A percentile compares a stretch with the other conserved stretches of the same genome.
These are phyloP conservation scores for Nyleta sp. DNA, from an alignment of 2,888 invertebrate species.

Conservation along the genomic window DNA sequence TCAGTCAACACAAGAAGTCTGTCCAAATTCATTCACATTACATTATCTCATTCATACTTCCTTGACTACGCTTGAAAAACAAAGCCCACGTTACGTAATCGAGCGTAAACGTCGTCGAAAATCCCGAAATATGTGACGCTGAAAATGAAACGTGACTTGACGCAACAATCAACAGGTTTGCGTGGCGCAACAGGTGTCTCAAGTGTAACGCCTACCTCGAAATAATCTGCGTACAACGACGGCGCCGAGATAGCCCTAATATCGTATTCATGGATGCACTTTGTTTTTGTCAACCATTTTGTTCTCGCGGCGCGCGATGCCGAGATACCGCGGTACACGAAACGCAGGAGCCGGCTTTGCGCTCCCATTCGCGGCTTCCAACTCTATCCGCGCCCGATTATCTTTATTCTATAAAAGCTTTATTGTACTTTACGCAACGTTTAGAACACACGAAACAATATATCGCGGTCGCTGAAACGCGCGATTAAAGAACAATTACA, in stretches of 20 bases:
- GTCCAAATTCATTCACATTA: too few species aligned
- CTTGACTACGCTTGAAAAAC: not conserved
- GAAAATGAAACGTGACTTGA: slow-evolving; percentile 37
- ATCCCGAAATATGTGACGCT: slow-evolving; percentile 10
- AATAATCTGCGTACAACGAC: slow-evolving; percentile 42
- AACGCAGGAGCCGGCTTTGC: slow-evolving; percentile 34
- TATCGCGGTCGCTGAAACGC: slow-evolving; percentile 12
- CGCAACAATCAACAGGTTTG: slow-evolving; percentile 45
- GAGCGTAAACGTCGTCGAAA: not conserved
- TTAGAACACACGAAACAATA: slow-evolving; percentile 35
- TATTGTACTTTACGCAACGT: slow-evolving; percentile 51
- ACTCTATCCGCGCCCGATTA: slow-evolving; percentile 50
- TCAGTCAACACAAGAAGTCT: too few species aligned
- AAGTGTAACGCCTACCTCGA: slow-evolving; percentile 46
- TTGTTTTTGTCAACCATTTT: slow-evolving; percentile 58
- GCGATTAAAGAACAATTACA: slow-evolving; percentile 32
- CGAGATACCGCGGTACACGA: slow-evolving; percentile 35
- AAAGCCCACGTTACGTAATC: slow-evolving; percentile 6
- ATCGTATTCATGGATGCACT: slow-evolving; percentile 46
- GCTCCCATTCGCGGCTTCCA: slow-evolving; percentile 44
- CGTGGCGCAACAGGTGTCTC: slow-evolving; percentile 55
- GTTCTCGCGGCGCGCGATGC: slow-evolving; percentile 27
- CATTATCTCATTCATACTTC: too few species aligned
- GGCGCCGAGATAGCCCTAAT: slow-evolving; percentile 46
- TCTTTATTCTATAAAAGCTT: slow-evolving; percentile 50